A percentile compares a stretch with the other conserved stretches of the same genome.
Evolutionary conservation across 2,113 vertebrate species (phyloP).

Genomic region (Silurus glanis): DNA sequence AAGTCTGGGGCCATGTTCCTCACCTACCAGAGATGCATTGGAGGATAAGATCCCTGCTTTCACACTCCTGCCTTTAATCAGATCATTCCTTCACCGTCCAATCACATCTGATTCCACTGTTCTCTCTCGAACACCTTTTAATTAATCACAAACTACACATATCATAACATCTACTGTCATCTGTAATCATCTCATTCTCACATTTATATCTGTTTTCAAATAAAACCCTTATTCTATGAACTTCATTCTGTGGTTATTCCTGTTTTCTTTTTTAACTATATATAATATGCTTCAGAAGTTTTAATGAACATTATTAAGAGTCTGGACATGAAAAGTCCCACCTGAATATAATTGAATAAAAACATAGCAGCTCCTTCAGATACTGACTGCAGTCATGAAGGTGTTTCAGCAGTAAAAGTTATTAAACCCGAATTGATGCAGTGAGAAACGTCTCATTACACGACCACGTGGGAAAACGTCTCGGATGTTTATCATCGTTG

Average conservation of each 20-base stretch:
- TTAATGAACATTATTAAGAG: no score
- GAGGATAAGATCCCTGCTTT: neutral
- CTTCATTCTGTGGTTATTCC: neutral
- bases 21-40: constrained; percentile 20
- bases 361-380: no score
- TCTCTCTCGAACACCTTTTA: neutral
- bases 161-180: neutral
- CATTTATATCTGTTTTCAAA: no score
- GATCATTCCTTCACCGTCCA: neutral
- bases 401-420: no score
- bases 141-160: neutral
- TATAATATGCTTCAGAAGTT: neutral
- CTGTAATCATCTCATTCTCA: no score
- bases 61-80: neutral
- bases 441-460: no score
- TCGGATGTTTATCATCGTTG: no score
- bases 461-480: no score
- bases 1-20: constrained; percentile 16
- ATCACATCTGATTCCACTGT: neutral
- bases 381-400: no score
- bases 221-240: neutral
- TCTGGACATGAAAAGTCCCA: no score
- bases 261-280: neutral
- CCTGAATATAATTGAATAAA: no score
- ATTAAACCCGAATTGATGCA: no score